Conservation (phyloP, 2,888 invertebrate species). For the Odontocerum albicorne region DNA sequence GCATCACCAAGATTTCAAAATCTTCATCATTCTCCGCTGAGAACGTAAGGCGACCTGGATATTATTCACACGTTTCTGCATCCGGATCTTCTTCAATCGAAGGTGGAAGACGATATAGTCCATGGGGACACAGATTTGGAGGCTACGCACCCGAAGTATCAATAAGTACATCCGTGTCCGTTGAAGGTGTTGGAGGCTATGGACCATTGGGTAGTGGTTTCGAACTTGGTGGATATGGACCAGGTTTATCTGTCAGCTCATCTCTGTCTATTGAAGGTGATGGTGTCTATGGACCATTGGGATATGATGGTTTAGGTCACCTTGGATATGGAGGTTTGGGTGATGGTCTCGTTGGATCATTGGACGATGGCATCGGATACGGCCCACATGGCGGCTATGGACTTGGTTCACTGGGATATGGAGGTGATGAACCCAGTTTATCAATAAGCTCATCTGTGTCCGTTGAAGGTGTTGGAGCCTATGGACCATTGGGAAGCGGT, state of each 20-base stretch:
- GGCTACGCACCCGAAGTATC: conserved; percentile 4
- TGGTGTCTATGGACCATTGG: no score
- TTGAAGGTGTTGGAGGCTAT: conserved; percentile 14
- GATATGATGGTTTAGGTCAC: no score
- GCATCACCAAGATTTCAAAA: not conserved
- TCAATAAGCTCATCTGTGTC: not conserved
- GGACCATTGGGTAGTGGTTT: conserved; percentile 4
- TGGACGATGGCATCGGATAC: not conserved
- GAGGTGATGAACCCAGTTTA: not conserved
- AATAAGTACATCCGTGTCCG: not conserved
- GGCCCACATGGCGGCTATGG: not conserved
- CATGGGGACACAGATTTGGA: not conserved
- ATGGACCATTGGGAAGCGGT: conserved; percentile 8
- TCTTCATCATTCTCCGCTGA: no score
- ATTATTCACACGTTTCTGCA: no score
- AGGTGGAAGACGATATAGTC: no score
- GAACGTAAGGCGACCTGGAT: no score
- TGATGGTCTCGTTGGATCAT: not conserved
- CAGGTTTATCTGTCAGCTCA: not conserved
- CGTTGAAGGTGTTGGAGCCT: conserved; percentile 1
- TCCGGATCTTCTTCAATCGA: not conserved
- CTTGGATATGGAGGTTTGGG: not conserved
- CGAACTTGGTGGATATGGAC: not conserved
- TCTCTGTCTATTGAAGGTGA: conserved; percentile 8
- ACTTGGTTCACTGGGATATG: no score